Percentiles rank a stretch among this genome's conserved stretches.
Conservation (phyloP, 2,797 vertebrate genomes). For the Pelobates cultripes region DNA sequence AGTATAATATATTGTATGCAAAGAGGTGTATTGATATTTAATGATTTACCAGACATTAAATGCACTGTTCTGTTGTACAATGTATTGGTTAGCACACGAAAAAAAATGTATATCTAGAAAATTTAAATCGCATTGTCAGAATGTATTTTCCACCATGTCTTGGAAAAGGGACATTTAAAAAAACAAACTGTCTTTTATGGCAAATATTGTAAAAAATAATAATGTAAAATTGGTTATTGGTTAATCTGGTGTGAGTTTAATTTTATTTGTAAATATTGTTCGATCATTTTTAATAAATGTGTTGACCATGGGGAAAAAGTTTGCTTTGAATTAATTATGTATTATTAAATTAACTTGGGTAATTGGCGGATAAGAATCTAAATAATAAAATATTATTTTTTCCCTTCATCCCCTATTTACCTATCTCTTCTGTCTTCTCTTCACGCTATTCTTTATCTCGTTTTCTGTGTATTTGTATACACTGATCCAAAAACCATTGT, state of each 20-base stretch:
- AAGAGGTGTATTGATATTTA: slow-evolving; percentile 63
- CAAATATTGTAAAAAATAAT: slow-evolving; percentile 41
- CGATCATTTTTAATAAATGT: slow-evolving; percentile 81
- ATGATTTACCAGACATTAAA: slow-evolving; percentile 60
- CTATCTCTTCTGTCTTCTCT: not conserved
- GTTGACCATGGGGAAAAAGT: slow-evolving; percentile 57
- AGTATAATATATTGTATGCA: slow-evolving; percentile 70
- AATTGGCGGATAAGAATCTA: not conserved
- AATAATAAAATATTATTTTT: not conserved
- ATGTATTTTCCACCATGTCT: slow-evolving; percentile 45
- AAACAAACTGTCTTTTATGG: not conserved
- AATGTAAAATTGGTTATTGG: slow-evolving; percentile 43
- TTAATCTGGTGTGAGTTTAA: slow-evolving; percentile 22
- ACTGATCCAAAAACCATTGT: too few species aligned
- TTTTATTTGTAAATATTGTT: slow-evolving; percentile 65
- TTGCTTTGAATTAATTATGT: not conserved
- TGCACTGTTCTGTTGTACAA: slow-evolving; percentile 52
- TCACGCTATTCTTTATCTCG: not conserved
- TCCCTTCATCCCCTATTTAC: not conserved
- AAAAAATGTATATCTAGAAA: slow-evolving; percentile 35
- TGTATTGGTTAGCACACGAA: slow-evolving; percentile 39
- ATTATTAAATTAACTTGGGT: not conserved
- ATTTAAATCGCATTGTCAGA: slow-evolving; percentile 29
- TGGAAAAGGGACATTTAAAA: slow-evolving; percentile 16
- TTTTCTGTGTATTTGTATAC: not conserved